Evolutionary conservation across 2,888 invertebrate genomes (phyloP).

Genomic region (Polietes domitor): DNA sequence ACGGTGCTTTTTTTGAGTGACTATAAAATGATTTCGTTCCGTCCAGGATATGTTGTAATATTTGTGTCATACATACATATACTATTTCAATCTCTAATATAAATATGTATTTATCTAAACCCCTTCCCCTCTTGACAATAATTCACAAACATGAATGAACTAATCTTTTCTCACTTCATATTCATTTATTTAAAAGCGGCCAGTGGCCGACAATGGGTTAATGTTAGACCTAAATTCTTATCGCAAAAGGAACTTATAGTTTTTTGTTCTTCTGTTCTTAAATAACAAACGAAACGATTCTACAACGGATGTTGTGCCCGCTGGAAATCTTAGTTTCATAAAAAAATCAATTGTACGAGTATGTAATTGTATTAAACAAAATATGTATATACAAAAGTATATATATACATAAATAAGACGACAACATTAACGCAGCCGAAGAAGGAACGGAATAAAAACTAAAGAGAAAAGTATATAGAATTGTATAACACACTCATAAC

Average conservation of each 20-base stretch:
- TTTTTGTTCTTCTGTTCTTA: constrained; percentile 47
- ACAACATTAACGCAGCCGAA: not conserved
- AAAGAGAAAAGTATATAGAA: not conserved
- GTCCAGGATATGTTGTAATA: too few species aligned
- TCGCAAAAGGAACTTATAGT: constrained; percentile 76
- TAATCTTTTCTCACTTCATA: too few species aligned
- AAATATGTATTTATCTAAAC: too few species aligned
- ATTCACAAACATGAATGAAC: too few species aligned
- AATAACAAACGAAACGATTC: constrained; percentile 52
- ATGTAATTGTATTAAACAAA: constrained; percentile 23
- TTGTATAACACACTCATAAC: constrained; percentile 30
- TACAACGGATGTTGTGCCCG: constrained; percentile 67
- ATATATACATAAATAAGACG: not conserved
- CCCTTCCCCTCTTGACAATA: too few species aligned
- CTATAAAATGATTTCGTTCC: too few species aligned
- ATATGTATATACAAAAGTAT: not conserved
- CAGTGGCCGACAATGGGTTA: constrained; percentile 42
- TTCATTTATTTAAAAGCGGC: constrained; percentile 68
- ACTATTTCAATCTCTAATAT: too few species aligned
- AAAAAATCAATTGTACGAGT: constrained; percentile 27
- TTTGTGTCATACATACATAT: too few species aligned
- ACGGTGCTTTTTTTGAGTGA: too few species aligned
- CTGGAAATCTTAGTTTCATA: constrained; percentile 49
- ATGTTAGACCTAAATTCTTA: constrained; percentile 78
- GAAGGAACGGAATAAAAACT: not conserved